Conservation (phyloP, 2,113 vertebrate genomes). For the Gymnorhina tibicen region DNA sequence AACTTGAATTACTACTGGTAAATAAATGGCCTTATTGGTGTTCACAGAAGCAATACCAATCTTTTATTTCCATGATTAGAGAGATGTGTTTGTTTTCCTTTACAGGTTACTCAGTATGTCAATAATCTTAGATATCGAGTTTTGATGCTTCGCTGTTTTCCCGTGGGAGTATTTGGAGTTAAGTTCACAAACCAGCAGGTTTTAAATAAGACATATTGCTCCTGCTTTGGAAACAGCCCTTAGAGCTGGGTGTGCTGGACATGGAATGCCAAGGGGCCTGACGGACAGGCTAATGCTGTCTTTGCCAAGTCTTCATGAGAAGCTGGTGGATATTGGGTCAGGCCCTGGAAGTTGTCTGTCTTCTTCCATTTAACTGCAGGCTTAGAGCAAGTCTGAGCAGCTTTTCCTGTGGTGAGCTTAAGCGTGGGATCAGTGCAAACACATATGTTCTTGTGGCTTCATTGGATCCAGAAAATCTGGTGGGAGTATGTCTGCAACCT, state of each 20-base stretch:
- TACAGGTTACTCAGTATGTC: background rate
- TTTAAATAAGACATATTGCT: background rate
- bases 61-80: background rate
- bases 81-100: background rate
- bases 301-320: background rate
- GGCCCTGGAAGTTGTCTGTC: background rate
- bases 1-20: background rate
- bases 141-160: background rate
- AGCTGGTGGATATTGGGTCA: background rate
- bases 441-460: background rate
- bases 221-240: background rate
- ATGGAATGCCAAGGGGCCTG: rapidly evolving
- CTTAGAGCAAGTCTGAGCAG: conserved; percentile 21
- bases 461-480: background rate
- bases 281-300: background rate
- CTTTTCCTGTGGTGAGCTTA: background rate
- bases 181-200: background rate
- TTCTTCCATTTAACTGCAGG: background rate
- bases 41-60: background rate
- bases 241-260: background rate
- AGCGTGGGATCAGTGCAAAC: background rate
- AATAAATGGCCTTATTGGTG: background rate
- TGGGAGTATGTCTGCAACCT: background rate
- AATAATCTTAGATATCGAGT: background rate
- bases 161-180: background rate